Evolutionary conservation across 2,113 vertebrate species (phyloP), one percentile per base, ranked within the genome.

Genomic region (Lasiurus borealis): DNA sequence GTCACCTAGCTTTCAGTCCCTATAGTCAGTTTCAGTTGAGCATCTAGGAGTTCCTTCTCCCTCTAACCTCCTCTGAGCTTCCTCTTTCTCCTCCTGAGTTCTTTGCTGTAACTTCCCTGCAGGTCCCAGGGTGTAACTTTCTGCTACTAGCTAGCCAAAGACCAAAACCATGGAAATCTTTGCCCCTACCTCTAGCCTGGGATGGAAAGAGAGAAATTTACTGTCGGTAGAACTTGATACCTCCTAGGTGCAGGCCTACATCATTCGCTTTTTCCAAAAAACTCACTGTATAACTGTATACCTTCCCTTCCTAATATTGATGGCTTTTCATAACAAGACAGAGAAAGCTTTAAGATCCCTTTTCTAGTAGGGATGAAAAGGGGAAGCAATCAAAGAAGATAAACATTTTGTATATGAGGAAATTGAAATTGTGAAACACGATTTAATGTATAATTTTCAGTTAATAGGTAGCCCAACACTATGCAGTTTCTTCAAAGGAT

Each of bases 261-360:
- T 54, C 25, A 80, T 86, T 81, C 81, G 75, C 11, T 85, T 96
- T 93, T 88, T 85, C 27, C 66, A 50, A 71, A 77, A 19, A 91
- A 92, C 68, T 77, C 10, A 62, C 94, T 2, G 1, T 6, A 46
- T 46, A 62, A 90, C 18, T 72, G 64, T 80, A 23, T 15, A n/a
- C 19, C 27, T 46, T 76, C 12, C 52, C 21, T 91, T 76, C 66
- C 40, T 71, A 44, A 40, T 85, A 14, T 15, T 57, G 23, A 31
- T 82, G 46, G 5, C 21, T 8, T 66, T 80, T 76, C 69, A 34
- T 69, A 73, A 64, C 8, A 57, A 80, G 18, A 54, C 75, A 18
- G 18, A 29, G 27, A n/a, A 78, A 91, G 15, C 50, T 34, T 85
- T 48, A 76, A 77, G 31, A 66, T 29, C 9, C 13, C 23, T 27